Conservation (phyloP, 2,888 invertebrate genomes). For the Nomada goodeniana region DNA sequence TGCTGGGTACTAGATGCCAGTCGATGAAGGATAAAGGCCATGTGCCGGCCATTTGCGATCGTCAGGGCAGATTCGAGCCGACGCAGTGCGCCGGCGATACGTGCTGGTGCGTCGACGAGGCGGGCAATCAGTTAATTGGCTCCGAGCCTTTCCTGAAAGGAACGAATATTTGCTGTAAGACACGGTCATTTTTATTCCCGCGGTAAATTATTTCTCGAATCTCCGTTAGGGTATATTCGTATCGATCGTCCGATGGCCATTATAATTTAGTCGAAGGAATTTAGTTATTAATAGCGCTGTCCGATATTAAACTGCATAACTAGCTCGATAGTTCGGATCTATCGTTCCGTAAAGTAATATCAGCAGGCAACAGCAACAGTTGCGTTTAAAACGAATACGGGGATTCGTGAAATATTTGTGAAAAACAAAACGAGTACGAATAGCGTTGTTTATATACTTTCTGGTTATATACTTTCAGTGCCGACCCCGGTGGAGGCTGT, state of each 20-base stretch:
- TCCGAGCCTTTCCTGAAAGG: slow-evolving; percentile 87
- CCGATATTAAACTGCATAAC: too few relatives aligned
- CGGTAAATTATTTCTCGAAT: neutral
- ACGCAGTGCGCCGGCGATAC: slow-evolving; percentile 90
- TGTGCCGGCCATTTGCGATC: slow-evolving; percentile 87
- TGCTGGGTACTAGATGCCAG: slow-evolving; percentile 86
- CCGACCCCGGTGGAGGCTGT: slow-evolving; percentile 91
- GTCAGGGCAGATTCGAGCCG: slow-evolving; percentile 89
- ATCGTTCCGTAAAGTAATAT: too few relatives aligned
- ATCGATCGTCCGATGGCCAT: too few relatives aligned
- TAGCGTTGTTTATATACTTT: neutral
- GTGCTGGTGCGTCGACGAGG: slow-evolving; percentile 96
- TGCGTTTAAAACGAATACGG: too few relatives aligned
- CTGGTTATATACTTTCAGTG: slow-evolving; percentile 84
- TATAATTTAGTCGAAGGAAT: too few relatives aligned
- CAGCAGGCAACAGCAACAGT: too few relatives aligned
- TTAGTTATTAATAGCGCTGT: too few relatives aligned
- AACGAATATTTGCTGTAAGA: slow-evolving; percentile 86
- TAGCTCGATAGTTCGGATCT: too few relatives aligned
- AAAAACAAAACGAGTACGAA: neutral
- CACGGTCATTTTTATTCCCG: neutral
- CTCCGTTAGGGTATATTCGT: neutral
- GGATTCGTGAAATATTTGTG: neutral
- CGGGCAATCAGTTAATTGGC: slow-evolving; percentile 89
- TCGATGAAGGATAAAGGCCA: slow-evolving; percentile 85